Percentiles rank a stretch among this genome's conserved stretches.
These are phyloP conservation scores for Anisognathus igniventris DNA, from an alignment of 2,797 vertebrate species.

Conservation along the genomic window DNA sequence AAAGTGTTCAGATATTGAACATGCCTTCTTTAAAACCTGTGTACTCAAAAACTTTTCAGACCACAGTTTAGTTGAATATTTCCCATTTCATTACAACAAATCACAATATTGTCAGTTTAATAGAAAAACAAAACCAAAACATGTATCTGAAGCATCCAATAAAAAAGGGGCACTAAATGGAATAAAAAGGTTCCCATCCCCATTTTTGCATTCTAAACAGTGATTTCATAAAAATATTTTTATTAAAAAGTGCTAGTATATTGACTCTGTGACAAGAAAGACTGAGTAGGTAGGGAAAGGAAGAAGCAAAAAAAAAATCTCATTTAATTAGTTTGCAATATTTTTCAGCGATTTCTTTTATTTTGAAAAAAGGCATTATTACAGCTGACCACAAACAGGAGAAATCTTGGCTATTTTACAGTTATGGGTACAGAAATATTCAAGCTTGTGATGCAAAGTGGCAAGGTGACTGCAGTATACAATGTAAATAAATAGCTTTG, in stretches of 20 bases:
- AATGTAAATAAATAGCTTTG: constrained; percentile 95
- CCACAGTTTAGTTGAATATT: not conserved
- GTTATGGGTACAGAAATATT: constrained; percentile 89
- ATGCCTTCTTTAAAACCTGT: constrained; percentile 63
- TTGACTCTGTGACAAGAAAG: constrained; percentile 72
- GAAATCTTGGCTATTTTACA: constrained; percentile 86
- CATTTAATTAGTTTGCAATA: constrained; percentile 90
- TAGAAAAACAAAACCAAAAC: constrained; percentile 24
- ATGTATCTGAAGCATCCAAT: constrained; percentile 63
- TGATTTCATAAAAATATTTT: constrained; percentile 80
- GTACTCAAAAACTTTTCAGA: constrained; percentile 63
- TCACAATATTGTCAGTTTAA: constrained; percentile 72
- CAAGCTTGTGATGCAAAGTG: constrained; percentile 84
- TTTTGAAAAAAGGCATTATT: constrained; percentile 78
- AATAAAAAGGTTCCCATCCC: constrained; percentile 77
- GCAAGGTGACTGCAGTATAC: constrained; percentile 84
- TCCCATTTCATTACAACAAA: constrained; percentile 66
- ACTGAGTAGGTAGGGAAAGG: constrained; percentile 90
- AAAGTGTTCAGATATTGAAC: constrained; percentile 53
- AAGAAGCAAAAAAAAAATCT: constrained; percentile 73
- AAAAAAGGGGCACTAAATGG: constrained; percentile 70
- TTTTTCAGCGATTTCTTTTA: constrained; percentile 82
- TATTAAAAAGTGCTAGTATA: constrained; percentile 79
- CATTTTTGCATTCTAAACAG: constrained; percentile 87
- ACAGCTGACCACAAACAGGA: constrained; percentile 81